Evolutionary conservation across 2,113 vertebrate species (phyloP).

Genomic region (Galbula dea): DNA sequence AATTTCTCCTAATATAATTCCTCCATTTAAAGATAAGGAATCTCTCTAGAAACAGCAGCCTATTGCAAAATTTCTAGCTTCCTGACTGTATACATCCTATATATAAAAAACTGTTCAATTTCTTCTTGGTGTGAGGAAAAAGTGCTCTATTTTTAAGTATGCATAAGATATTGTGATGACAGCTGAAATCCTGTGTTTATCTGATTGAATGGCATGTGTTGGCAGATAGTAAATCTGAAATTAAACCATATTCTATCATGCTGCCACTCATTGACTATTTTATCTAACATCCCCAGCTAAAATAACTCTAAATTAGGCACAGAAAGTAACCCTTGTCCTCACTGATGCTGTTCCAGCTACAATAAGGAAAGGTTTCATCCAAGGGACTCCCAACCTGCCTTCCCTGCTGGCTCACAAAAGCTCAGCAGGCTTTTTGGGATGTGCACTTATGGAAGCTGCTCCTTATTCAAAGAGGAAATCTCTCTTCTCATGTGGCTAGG

Average conservation of each 20-base stretch:
- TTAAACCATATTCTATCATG: constrained; percentile 54
- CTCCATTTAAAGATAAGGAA: constrained; percentile 39
- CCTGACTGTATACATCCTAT: constrained; percentile 9
- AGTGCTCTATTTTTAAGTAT: constrained; percentile 61
- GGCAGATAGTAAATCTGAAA: constrained; percentile 69
- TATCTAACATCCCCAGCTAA: constrained; percentile 6
- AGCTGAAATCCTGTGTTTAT: constrained; percentile 65
- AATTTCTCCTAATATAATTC: constrained; percentile 1
- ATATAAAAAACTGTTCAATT: constrained; percentile 55
- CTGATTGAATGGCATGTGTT: constrained; percentile 66
- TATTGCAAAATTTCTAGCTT: constrained; percentile 26
- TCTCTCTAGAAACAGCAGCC: constrained; percentile 12
- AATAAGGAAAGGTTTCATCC: not conserved
- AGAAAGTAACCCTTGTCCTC: not conserved
- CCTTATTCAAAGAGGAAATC: not conserved
- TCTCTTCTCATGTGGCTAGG: not conserved
- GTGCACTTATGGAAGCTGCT: not conserved
- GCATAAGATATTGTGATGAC: constrained; percentile 62
- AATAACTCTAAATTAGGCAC: constrained; percentile 1
- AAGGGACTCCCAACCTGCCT: not conserved
- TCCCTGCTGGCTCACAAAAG: not conserved
- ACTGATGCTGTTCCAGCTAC: not conserved
- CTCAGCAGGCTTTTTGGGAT: constrained; percentile 7
- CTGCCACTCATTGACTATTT: constrained; percentile 52
- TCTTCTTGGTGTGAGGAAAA: constrained; percentile 43